Conservation (phyloP, 2,888 invertebrate species). For the Epiblema foenella region DNA sequence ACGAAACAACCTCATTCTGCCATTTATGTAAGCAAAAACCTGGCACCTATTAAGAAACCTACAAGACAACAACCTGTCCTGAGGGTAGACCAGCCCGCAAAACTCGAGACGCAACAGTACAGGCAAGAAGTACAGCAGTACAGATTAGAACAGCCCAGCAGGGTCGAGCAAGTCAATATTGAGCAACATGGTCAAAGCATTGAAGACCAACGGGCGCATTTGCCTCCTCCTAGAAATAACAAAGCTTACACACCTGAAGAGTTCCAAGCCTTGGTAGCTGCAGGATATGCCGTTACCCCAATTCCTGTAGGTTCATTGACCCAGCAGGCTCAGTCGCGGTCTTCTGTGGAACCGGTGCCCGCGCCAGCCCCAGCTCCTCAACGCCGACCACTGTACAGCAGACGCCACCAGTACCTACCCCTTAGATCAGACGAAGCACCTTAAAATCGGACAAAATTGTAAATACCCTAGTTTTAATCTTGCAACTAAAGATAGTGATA, state of each 20-base stretch:
- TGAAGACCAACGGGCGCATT: conserved; percentile 72
- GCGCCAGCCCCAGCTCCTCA: conserved; percentile 51
- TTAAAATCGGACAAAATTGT: conserved; percentile 64
- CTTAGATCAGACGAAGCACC: conserved; percentile 79
- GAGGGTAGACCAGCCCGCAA: conserved; percentile 55
- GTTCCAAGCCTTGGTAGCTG: conserved; percentile 78
- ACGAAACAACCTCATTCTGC: conserved; percentile 75
- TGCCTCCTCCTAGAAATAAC: conserved; percentile 80
- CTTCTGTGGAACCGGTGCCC: conserved; percentile 62
- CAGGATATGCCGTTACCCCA: conserved; percentile 81
- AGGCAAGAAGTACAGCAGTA: conserved; percentile 42
- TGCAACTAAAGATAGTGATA: conserved; percentile 71
- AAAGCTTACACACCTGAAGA: conserved; percentile 82
- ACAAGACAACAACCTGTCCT: conserved; percentile 59
- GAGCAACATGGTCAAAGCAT: conserved; percentile 59
- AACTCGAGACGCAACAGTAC: conserved; percentile 48
- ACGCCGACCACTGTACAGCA: conserved; percentile 59
- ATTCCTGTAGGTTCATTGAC: conserved; percentile 71
- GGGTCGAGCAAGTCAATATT: conserved; percentile 50
- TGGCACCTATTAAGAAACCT: conserved; percentile 66
- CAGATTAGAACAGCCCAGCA: conserved; percentile 50
- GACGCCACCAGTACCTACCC: conserved; percentile 78
- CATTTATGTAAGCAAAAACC: conserved; percentile 76
- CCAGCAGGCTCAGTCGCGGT: conserved; percentile 73
- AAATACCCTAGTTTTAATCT: conserved; percentile 66